Evolutionary conservation across 23 tunicate species (phyloP).

Genomic region (Phallusia fumigata): DNA sequence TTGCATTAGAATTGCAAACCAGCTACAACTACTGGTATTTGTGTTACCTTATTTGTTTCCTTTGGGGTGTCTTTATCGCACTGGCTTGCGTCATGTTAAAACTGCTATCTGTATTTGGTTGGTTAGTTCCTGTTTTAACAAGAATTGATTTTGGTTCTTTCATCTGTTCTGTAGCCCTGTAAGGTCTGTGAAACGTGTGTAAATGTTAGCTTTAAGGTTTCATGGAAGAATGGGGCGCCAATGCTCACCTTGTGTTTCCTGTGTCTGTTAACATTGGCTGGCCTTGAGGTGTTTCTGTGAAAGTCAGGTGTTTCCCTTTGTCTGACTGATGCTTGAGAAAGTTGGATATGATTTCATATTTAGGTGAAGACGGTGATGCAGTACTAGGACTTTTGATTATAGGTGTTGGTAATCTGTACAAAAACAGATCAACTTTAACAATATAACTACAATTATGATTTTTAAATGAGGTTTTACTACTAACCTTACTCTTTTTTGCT

Average conservation of each 20-base stretch:
- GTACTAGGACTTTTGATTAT: not conserved
- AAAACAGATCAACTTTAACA: too few relatives aligned
- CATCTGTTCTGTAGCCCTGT: not conserved
- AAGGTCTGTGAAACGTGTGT: not conserved
- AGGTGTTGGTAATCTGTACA: not conserved
- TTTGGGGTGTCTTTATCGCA: not conserved
- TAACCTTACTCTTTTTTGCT: not conserved
- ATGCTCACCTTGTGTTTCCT: constrained; percentile 11
- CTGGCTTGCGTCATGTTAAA: not conserved
- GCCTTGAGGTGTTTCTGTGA: constrained; percentile 2
- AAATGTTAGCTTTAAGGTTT: not conserved
- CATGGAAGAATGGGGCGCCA: not conserved
- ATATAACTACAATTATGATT: too few relatives aligned
- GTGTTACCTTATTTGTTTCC: not conserved
- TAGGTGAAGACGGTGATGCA: not conserved
- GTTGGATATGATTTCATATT: not conserved
- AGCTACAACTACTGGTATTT: not conserved
- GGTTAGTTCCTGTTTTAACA: not conserved
- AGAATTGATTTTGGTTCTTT: constrained; percentile 13
- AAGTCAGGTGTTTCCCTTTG: not conserved
- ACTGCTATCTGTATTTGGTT: not conserved
- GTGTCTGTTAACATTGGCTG: constrained; percentile 7
- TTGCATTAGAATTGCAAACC: too few relatives aligned
- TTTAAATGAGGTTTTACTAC: not conserved
- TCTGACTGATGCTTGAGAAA: constrained; percentile 2